phyloP scores from a whole-genome alignment of 2,888 invertebrate species.

The Thereva nobilitata region DNA sequence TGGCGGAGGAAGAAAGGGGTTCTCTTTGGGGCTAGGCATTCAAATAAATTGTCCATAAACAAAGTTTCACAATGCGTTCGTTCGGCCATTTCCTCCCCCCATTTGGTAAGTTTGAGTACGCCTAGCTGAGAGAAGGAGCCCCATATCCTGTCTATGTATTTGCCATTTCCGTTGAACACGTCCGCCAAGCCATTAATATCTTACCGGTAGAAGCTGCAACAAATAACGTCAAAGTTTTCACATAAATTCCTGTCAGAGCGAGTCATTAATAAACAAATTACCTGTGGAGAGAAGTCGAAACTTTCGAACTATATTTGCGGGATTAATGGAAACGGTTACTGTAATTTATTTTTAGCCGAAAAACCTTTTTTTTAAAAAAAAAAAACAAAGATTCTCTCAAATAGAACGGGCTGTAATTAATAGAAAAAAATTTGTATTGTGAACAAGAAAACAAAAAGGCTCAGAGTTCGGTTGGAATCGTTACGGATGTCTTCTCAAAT shows the following conservation, averaged over 20 bases:
- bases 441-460: too few relatives aligned
- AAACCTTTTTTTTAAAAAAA: conserved; percentile 1
- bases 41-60: too few relatives aligned
- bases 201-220: conserved; percentile 47
- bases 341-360: conserved; percentile 14
- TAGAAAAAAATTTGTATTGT: too few relatives aligned
- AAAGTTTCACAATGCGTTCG: too few relatives aligned
- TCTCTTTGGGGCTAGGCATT: too few relatives aligned
- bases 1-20: too few relatives aligned
- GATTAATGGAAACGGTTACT: conserved; percentile 12
- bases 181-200: conserved; percentile 46
- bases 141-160: conserved; percentile 36
- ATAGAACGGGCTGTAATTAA: too few relatives aligned
- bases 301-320: conserved; percentile 31
- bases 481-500: too few relatives aligned
- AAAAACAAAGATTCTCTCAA: too few relatives aligned
- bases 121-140: conserved; percentile 22
- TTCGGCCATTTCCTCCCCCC: conserved; percentile 9
- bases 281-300: conserved; percentile 35
- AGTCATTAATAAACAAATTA: conserved; percentile 35
- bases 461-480: too few relatives aligned
- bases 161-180: conserved; percentile 46
- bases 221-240: conserved; percentile 56
- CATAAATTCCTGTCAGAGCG: conserved; percentile 54
- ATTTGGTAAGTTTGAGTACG: background rate